Percentiles rank a stretch among this genome's conserved stretches.
phyloP scores from a whole-genome alignment of 1,140 invertebrate species.

The Galleria mellonella region DNA sequence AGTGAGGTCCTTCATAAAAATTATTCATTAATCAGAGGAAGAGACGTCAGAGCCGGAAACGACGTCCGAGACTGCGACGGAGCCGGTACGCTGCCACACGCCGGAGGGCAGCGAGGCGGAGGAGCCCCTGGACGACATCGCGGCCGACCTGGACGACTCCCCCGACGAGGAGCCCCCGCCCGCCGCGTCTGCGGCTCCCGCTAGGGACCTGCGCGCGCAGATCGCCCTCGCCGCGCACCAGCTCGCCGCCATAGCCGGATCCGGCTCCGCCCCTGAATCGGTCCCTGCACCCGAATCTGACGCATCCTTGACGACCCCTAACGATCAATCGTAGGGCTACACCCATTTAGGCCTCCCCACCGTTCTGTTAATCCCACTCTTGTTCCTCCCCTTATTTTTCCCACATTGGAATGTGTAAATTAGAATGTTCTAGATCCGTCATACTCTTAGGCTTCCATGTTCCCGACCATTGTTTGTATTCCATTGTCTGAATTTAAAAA shows the following conservation, averaged over 20 bases:
- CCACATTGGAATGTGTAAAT: too few relatives aligned
- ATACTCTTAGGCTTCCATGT: too few relatives aligned
- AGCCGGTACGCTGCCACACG: constrained; percentile 12
- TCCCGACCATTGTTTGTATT: too few relatives aligned
- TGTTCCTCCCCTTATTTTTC: too few relatives aligned
- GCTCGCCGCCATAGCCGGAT: not conserved
- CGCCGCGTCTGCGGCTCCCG: constrained; percentile 1
- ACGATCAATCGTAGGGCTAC: too few relatives aligned
- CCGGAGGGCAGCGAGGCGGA: constrained; percentile 19
- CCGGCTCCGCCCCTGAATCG: not conserved
- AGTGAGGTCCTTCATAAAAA: too few relatives aligned
- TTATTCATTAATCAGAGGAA: constrained; percentile 14
- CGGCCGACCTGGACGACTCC: constrained; percentile 3
- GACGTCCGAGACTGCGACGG: constrained; percentile 3
- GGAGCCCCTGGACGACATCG: constrained; percentile 13
- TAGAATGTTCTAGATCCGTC: too few relatives aligned
- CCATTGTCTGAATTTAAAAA: too few relatives aligned
- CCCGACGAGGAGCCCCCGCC: constrained; percentile 4
- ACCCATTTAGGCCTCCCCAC: too few relatives aligned
- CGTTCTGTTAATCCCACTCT: too few relatives aligned
- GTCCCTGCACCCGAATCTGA: not conserved
- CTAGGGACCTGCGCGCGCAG: not conserved
- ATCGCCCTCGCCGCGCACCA: constrained; percentile 3
- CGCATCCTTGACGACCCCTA: not conserved
- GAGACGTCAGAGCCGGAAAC: constrained; percentile 22